Evolutionary conservation across 2,888 invertebrate genomes (phyloP).

Genomic region (Hirudinaria manillensis): DNA sequence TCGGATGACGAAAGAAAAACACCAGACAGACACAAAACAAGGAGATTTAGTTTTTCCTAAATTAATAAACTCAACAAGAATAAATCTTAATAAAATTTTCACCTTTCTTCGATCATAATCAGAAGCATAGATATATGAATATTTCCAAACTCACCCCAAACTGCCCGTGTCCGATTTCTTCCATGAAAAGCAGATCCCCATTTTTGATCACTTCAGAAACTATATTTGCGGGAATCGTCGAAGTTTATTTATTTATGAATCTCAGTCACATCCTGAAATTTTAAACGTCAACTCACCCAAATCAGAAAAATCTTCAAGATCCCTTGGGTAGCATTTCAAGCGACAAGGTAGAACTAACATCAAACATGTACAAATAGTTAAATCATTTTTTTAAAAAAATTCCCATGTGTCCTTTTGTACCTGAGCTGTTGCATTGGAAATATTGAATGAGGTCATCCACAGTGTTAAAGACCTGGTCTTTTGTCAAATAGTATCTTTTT

Average conservation of each 20-base stretch:
- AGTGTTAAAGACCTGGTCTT: background rate
- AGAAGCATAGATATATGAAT: background rate
- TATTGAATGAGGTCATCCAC: background rate
- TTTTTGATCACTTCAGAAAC: constrained; percentile 24
- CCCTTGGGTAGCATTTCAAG: constrained; percentile 9
- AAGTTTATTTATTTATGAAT: background rate
- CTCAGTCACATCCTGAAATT: background rate
- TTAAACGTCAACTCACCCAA: background rate
- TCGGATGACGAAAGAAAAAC: no score
- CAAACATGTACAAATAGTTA: background rate
- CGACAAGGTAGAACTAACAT: background rate
- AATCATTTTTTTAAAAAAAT: no score
- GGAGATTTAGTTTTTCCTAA: no score
- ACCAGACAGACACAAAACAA: no score
- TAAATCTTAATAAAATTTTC: no score
- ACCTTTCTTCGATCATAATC: no score
- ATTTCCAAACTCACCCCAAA: constrained; percentile 68
- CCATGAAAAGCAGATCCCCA: constrained; percentile 69
- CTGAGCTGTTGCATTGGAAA: background rate
- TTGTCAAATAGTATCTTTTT: background rate
- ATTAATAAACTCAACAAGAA: no score
- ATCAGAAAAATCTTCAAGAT: background rate
- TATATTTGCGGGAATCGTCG: background rate
- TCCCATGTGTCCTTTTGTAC: no score
- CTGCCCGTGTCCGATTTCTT: constrained; percentile 87